Conservation (phyloP, 2,113 vertebrate species). For the Cercocebus atys region DNA sequence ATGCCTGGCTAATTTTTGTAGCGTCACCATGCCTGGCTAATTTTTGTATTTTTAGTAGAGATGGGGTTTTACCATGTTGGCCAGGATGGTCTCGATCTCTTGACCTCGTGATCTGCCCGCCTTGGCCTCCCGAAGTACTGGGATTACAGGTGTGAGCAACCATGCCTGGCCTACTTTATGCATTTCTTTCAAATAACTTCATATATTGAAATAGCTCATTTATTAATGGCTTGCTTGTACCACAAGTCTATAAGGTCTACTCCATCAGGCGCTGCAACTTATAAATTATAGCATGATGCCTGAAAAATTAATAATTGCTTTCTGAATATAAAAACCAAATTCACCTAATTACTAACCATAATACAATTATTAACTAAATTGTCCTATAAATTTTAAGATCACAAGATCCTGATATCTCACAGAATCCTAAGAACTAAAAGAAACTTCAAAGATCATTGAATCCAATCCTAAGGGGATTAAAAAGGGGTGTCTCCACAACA, state of each 20-base stretch:
- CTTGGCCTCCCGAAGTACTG: too few relatives aligned
- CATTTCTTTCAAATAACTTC: constrained; percentile 32
- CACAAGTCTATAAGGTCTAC: neutral
- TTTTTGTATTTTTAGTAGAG: too few relatives aligned
- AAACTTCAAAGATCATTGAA: constrained; percentile 28
- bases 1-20: too few relatives aligned
- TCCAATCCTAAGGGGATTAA: constrained; percentile 5
- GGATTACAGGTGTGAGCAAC: too few relatives aligned
- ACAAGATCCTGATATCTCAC: neutral
- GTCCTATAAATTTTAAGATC: constrained; percentile 7
- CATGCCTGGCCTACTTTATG: neutral
- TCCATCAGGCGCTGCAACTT: neutral
- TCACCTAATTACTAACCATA: neutral
- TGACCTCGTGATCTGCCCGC: too few relatives aligned
- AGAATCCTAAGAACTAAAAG: neutral
- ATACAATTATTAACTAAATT: neutral
- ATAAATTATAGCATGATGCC: neutral
- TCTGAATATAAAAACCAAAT: neutral
- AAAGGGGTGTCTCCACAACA: neutral
- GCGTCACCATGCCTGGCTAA: too few relatives aligned
- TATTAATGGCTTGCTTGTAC: neutral
- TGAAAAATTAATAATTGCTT: constrained; percentile 7
- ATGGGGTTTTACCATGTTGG: too few relatives aligned
- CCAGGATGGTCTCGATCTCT: too few relatives aligned
- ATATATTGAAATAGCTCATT: neutral